Evolutionary conservation across 1,140 invertebrate species (phyloP).

Genomic region (Whitmania pigra): DNA sequence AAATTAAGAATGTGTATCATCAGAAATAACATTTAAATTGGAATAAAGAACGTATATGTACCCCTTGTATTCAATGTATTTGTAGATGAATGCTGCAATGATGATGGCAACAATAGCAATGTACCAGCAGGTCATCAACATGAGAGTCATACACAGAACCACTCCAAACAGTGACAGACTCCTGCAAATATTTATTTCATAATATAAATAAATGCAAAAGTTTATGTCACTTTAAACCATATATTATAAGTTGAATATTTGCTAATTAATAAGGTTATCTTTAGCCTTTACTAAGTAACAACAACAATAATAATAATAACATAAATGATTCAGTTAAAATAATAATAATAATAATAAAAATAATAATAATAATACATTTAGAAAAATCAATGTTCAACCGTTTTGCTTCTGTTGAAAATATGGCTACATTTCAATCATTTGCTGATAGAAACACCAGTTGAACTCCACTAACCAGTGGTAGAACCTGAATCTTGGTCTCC

Average conservation of each 20-base stretch:
- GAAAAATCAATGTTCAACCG: background rate
- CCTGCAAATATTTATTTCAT: constrained; percentile 43
- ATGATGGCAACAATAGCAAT: constrained; percentile 90
- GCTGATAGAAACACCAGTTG: background rate
- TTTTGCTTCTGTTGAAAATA: background rate
- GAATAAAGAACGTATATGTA: constrained; percentile 42
- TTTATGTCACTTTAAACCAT: background rate
- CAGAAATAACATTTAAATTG: background rate
- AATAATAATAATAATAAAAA: background rate
- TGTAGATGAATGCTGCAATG: constrained; percentile 90
- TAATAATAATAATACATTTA: background rate
- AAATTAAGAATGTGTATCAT: background rate
- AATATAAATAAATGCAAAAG: background rate
- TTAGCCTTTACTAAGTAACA: too few relatives aligned
- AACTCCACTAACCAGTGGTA: constrained; percentile 77
- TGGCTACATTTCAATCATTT: background rate
- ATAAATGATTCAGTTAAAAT: too few relatives aligned
- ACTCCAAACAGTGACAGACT: constrained; percentile 79
- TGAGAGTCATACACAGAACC: constrained; percentile 83
- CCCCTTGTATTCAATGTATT: constrained; percentile 99
- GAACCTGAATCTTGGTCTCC: constrained; percentile 93
- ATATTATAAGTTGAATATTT: too few relatives aligned
- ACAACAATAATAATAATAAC: too few relatives aligned
- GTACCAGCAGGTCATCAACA: constrained; percentile 99
- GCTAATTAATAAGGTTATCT: too few relatives aligned